Conservation (phyloP, 2,113 vertebrate genomes). For the Nycticorax nycticorax region DNA sequence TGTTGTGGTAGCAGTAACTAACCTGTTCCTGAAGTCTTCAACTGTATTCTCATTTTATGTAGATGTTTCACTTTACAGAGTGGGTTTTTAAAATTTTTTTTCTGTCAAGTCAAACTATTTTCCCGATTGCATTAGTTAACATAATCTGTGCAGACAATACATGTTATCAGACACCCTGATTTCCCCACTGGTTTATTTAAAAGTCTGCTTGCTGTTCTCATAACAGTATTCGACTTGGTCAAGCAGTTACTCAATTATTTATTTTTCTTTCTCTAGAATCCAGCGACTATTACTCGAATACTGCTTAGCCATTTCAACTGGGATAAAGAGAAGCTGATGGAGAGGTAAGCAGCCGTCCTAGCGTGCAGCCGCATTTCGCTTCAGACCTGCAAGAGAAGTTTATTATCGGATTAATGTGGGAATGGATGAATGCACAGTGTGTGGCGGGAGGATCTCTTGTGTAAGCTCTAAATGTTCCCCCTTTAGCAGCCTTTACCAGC, state of each 20-base stretch:
- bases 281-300: constrained; percentile 98
- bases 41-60: neutral
- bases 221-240: neutral
- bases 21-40: neutral
- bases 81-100: neutral
- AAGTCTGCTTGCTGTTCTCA: neutral
- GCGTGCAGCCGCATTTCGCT: neutral
- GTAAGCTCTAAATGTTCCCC: neutral
- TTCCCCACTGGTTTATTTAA: neutral
- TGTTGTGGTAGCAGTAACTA: neutral
- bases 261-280: constrained; percentile 82
- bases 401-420: neutral
- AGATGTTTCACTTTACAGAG: neutral
- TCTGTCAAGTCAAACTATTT: neutral
- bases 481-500: neutral
- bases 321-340: constrained; percentile 99
- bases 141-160: no score
- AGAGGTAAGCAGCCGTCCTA: constrained; percentile 81
- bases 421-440: neutral
- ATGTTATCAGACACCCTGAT: neutral
- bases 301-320: constrained; percentile 99
- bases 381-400: neutral
- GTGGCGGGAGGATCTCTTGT: neutral
- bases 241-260: neutral
- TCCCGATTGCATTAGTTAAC: neutral